Conservation (phyloP, 2,888 invertebrate species). For the Hypena proboscidalis region DNA sequence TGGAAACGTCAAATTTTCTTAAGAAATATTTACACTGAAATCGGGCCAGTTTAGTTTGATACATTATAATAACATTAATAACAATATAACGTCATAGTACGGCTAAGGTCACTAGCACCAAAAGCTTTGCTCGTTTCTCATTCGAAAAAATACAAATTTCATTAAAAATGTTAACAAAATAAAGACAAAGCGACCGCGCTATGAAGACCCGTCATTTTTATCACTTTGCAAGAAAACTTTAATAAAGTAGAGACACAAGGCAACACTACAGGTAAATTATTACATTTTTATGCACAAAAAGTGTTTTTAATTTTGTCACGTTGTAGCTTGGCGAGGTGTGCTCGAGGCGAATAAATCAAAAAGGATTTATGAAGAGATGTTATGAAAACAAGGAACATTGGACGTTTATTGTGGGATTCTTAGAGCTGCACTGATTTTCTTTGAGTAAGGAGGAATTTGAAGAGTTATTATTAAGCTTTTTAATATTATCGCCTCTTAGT, state of each 20-base stretch:
- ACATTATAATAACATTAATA: too few relatives aligned
- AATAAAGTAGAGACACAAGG: constrained; percentile 71
- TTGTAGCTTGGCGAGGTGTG: constrained; percentile 30
- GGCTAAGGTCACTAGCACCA: constrained; percentile 15
- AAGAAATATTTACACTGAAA: too few relatives aligned
- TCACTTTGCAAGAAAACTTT: constrained; percentile 76
- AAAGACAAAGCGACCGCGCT: constrained; percentile 64
- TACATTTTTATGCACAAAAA: constrained; percentile 70
- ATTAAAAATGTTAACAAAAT: constrained; percentile 61
- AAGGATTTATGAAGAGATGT: constrained; percentile 38
- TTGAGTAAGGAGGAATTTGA: background rate
- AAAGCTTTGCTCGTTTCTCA: constrained; percentile 7
- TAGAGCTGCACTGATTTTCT: constrained; percentile 3
- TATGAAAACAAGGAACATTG: constrained; percentile 28
- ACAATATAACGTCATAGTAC: constrained; percentile 1
- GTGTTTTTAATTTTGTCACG: constrained; percentile 67
- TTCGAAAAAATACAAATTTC: constrained; percentile 33
- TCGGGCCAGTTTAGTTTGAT: too few relatives aligned
- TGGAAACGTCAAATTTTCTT: too few relatives aligned
- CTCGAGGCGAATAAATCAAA: constrained; percentile 28
- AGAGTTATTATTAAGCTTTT: too few relatives aligned
- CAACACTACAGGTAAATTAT: constrained; percentile 64
- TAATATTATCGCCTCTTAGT: too few relatives aligned
- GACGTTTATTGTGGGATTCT: constrained; percentile 11
- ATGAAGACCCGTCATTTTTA: constrained; percentile 73